Percentiles rank a stretch among this genome's conserved stretches.
phyloP scores from a whole-genome alignment of 2,797 vertebrate species.

The Gobionotothen gibberifrons region DNA sequence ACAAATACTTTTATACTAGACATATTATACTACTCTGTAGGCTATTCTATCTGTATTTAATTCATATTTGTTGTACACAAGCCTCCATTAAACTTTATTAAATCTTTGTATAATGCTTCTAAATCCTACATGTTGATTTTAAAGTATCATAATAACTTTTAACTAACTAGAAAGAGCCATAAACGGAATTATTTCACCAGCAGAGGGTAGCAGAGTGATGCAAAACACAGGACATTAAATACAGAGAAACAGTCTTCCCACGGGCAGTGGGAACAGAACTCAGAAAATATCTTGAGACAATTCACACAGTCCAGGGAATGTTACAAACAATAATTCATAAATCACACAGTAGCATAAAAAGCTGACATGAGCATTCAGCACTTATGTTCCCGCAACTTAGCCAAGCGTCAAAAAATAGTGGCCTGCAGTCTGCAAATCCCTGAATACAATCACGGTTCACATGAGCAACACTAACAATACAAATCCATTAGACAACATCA shows the following conservation, averaged over 20 bases:
- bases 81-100: not conserved
- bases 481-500: constrained; percentile 26
- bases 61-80: not conserved
- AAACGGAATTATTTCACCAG: constrained; percentile 33
- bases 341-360: constrained; percentile 53
- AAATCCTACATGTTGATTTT: not conserved
- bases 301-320: constrained; percentile 52
- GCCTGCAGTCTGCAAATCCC: constrained; percentile 69
- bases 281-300: not conserved
- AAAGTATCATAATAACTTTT: not conserved
- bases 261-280: constrained; percentile 38
- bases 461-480: constrained; percentile 56
- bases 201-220: constrained; percentile 62
- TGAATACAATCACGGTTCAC: constrained; percentile 73
- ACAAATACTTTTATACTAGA: not conserved
- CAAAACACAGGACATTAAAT: constrained; percentile 36
- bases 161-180: not conserved
- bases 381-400: constrained; percentile 37
- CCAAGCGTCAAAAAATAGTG: constrained; percentile 36
- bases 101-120: not conserved
- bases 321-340: constrained; percentile 38
- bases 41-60: not conserved
- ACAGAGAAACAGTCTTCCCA: constrained; percentile 26
- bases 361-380: constrained; percentile 44
- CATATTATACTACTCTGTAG: no score